Evolutionary conservation across 2,888 invertebrate genomes (phyloP), one percentile per base, ranked within the genome.

Genomic region (Heteropelma amictum): DNA sequence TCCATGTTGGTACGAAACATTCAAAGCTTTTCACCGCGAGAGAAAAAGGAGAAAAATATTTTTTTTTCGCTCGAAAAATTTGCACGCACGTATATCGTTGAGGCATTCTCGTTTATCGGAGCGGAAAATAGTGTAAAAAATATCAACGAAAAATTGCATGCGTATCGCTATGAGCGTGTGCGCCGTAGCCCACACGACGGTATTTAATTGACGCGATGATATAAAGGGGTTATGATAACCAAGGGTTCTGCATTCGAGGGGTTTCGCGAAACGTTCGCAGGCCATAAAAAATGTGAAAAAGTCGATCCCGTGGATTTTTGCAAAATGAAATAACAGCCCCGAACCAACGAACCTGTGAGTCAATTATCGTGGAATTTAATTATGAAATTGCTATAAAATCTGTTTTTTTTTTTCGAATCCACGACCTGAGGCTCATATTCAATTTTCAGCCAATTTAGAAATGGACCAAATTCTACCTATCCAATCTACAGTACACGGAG

Each of bases 21-120:
- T 38, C 35, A 40, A 33, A 71, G 38, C 54, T 56, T 38, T 38
- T 53, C n/a, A 23, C 30, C 19, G 10, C 26, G 14, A 72, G 51
- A 17, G 47, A 60, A 26, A 2, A 23, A 47, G 61, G 49, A 61
- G 58, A 45, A 26, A 23, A n/a, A 19, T n/a, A 42, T 64, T 69
- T 65, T 40, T 69, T 64, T 64, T 64, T 69, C 38, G 58, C 74
- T 71, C 80, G n/a, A n/a, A n/a, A n/a, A n/a, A n/a, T n/a, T n/a
- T n/a, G n/a, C n/a, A n/a, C n/a, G n/a, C n/a, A n/a, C n/a, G n/a
- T n/a, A n/a, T n/a, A n/a, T n/a, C n/a, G n/a, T n/a, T n/a, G n/a
- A n/a, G n/a, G 80, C 79, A 85, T 84, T 82, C 81, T 81, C 82
- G 79, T 83, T 84, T 82, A 83, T 85, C 83, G 82, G 82, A 76